Percentiles rank a stretch among this genome's conserved stretches.
These are phyloP conservation scores for Lacerta bilineata DNA, from an alignment of 2,797 vertebrate species.

Conservation along the genomic window DNA sequence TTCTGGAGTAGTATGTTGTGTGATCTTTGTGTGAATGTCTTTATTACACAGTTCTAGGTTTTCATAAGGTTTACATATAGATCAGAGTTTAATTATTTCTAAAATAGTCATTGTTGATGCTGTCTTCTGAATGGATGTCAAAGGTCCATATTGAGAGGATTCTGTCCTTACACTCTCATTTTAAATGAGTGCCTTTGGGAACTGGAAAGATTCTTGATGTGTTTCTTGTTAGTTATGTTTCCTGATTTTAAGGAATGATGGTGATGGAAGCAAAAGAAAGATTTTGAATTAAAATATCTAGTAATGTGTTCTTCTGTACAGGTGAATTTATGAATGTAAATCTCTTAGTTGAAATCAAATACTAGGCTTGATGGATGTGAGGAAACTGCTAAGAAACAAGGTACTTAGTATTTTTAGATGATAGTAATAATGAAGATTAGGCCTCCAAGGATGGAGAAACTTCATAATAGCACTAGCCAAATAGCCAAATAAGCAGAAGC, in stretches of 20 bases:
- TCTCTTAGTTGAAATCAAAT: background rate
- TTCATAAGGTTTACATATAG: conserved; percentile 71
- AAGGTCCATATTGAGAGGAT: conserved; percentile 80
- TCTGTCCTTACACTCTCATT: conserved; percentile 80
- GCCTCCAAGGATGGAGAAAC: conserved; percentile 6
- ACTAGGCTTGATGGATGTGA: background rate
- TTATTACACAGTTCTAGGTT: conserved; percentile 70
- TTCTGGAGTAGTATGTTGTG: conserved; percentile 67
- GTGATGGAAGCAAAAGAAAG: conserved; percentile 45
- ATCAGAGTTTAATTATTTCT: conserved; percentile 53
- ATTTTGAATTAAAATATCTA: conserved; percentile 70
- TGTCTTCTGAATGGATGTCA: conserved; percentile 79
- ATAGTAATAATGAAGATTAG: background rate
- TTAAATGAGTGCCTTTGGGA: conserved; percentile 81
- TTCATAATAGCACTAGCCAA: background rate
- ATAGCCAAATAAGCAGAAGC: conserved; percentile 2
- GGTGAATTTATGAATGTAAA: conserved; percentile 48
- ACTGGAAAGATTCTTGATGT: conserved; percentile 71
- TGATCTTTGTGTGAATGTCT: conserved; percentile 69
- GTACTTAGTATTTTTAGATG: background rate
- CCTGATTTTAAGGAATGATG: conserved; percentile 56
- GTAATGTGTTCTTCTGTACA: conserved; percentile 64
- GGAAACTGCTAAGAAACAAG: background rate
- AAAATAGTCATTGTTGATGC: conserved; percentile 76
- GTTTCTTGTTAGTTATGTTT: conserved; percentile 70